These are phyloP conservation scores for Pelobates fuscus DNA, from an alignment of 2,113 vertebrate species.

Conservation along the genomic window DNA sequence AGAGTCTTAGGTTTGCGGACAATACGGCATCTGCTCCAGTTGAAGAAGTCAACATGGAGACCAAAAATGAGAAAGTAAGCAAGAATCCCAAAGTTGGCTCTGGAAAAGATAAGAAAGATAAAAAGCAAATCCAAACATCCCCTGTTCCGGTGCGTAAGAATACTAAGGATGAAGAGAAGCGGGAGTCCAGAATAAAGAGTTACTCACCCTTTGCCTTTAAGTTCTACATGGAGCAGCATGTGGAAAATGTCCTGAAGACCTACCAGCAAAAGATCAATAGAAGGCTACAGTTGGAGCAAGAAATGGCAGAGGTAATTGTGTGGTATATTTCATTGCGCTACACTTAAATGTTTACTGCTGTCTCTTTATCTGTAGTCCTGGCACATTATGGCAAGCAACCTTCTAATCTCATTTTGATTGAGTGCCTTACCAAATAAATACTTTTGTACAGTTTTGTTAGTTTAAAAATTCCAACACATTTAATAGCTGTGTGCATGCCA, in stretches of 20 bases:
- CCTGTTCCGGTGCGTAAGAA: constrained; percentile 90
- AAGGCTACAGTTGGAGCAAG: constrained; percentile 91
- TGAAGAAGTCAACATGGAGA: constrained; percentile 61
- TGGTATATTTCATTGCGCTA: constrained; percentile 15
- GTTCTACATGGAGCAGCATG: constrained; percentile 98
- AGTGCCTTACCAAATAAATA: too few species aligned
- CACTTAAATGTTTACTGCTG: not conserved
- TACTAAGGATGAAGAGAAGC: constrained; percentile 89
- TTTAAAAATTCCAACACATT: too few species aligned
- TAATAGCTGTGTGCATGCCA: too few species aligned
- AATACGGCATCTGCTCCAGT: constrained; percentile 55
- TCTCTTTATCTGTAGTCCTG: too few species aligned
- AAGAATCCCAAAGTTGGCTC: constrained; percentile 76
- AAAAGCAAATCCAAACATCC: constrained; percentile 96
- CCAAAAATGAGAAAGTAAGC: constrained; percentile 72
- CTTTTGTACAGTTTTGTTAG: too few species aligned
- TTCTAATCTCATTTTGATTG: too few species aligned
- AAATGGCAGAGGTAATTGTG: constrained; percentile 91
- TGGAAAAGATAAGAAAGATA: constrained; percentile 92
- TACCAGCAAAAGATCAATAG: constrained; percentile 96
- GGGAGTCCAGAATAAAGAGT: constrained; percentile 95
- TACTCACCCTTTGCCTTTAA: constrained; percentile 97
- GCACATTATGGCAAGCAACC: too few species aligned
- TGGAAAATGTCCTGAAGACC: constrained; percentile 97
- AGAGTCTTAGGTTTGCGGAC: constrained; percentile 64